Base-by-base conservation (phyloP, 2,113 vertebrate genomes). In the Oncorhynchus nerka region DNA sequence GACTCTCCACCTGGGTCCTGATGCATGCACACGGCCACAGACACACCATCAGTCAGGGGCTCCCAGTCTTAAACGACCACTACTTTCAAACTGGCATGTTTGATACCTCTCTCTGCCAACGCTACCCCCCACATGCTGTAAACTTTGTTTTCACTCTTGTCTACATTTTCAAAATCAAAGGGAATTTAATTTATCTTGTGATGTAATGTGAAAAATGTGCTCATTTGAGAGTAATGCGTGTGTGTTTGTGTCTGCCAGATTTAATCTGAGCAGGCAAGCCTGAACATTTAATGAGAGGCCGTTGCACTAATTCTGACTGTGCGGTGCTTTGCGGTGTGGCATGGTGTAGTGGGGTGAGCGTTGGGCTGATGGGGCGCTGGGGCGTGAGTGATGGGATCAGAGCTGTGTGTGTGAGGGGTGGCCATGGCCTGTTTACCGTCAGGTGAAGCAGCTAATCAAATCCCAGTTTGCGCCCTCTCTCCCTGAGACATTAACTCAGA, bases 401-500 rank as follows among this genome's bases (percentile, higher is more conserved):
- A 70, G 66, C 32, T 26, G 49, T 62, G 39, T 70, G 24, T 55
- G 15, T 22, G 39, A 59, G 70, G 70, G 82, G 62, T 83, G 76
- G 68, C 77, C 81, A 75, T 19, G 62, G 71, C 72, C 73, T 81
- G 83, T 85, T 85, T 82, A 81, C 73, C 70, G 81, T 79, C 75
- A 87, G 78, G 69, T 79, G 80, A 78, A 85, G 85, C 84, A 87
- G 70, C 74, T 48, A 78, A 88, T 90, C 82, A 76, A 85, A 87
- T 85, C 71, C 66, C 49, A n/a, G 48, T 28, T 20, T 26, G 22
- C 5, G 22, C 22, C 64, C 55, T 57, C 55, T 57, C 19, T 57
- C 4, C 55, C 55, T 57, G 55, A 57, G 15, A 57, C 55, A 57
- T 57, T 57, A 57, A 57, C 55, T 20, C 55, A 62, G 59, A 24